Evolutionary conservation across 2,888 invertebrate species (phyloP).

Genomic region (Piscicola geometra): DNA sequence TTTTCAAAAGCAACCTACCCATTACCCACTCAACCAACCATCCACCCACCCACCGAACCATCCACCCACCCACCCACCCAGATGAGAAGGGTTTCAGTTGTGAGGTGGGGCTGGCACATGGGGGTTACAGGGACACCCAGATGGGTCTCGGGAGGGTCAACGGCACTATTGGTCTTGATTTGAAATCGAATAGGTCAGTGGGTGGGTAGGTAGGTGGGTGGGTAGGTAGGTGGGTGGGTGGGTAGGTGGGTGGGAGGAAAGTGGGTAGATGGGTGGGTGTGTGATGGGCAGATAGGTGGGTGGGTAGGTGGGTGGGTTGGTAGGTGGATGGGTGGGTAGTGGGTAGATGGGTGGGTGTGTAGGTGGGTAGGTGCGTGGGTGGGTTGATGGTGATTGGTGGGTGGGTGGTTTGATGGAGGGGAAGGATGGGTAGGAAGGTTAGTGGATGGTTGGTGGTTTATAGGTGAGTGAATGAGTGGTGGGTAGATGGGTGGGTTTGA

Average conservation of each 20-base stretch:
- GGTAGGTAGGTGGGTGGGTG: too few species aligned
- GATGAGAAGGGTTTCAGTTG: background rate
- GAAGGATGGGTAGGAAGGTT: background rate
- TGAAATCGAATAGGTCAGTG: too few species aligned
- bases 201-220: too few species aligned
- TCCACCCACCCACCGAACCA: too few species aligned
- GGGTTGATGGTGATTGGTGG: background rate
- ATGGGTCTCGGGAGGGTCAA: background rate
- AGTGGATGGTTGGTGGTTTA: background rate
- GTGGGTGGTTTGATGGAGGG: background rate
- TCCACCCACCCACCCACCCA: background rate
- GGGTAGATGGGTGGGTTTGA: background rate
- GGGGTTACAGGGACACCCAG: background rate
- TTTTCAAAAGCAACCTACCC: background rate
- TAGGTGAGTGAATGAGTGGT: background rate
- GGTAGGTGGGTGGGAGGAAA: too few species aligned
- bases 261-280: background rate
- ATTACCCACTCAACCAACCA: too few species aligned
- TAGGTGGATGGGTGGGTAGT: background rate
- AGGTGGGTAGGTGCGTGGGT: background rate
- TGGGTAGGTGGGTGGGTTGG: background rate
- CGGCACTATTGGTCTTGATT: background rate
- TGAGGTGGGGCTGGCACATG: background rate
- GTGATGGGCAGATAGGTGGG: background rate
- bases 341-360: constrained; percentile 1